These are phyloP conservation scores for Erpornis zantholeuca DNA, from an alignment of 2,113 vertebrate species.

Conservation along the genomic window DNA sequence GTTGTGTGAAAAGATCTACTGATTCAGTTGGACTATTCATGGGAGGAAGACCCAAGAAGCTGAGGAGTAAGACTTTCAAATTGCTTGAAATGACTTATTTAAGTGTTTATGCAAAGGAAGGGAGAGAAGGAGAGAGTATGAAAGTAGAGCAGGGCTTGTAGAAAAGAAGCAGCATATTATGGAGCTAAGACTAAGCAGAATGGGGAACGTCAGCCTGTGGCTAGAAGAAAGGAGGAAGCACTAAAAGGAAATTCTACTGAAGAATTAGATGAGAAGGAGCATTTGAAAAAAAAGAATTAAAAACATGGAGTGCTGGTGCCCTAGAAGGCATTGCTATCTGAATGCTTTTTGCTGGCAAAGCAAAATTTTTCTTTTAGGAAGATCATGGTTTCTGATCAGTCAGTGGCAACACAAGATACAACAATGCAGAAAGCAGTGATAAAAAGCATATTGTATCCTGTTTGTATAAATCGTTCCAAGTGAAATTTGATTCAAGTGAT, in stretches of 20 bases:
- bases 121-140: neutral
- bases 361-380: neutral
- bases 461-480: neutral
- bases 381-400: neutral
- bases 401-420: neutral
- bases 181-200: neutral
- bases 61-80: neutral
- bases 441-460: neutral
- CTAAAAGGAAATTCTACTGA: neutral
- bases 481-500: neutral
- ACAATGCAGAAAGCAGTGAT: neutral
- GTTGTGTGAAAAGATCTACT: neutral
- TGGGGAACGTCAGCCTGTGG: neutral
- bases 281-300: neutral
- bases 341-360: neutral
- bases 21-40: neutral
- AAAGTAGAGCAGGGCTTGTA: neutral
- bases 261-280: neutral
- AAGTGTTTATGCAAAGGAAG: neutral
- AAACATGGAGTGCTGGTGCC: neutral
- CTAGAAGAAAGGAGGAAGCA: neutral
- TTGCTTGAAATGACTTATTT: neutral
- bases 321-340: neutral
- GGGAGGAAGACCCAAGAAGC: neutral
- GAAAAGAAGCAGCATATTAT: neutral